A percentile compares a stretch with the other conserved stretches of the same genome.
Evolutionary conservation across 2,888 invertebrate genomes (phyloP).

Genomic region (Philhelius pedissequus): DNA sequence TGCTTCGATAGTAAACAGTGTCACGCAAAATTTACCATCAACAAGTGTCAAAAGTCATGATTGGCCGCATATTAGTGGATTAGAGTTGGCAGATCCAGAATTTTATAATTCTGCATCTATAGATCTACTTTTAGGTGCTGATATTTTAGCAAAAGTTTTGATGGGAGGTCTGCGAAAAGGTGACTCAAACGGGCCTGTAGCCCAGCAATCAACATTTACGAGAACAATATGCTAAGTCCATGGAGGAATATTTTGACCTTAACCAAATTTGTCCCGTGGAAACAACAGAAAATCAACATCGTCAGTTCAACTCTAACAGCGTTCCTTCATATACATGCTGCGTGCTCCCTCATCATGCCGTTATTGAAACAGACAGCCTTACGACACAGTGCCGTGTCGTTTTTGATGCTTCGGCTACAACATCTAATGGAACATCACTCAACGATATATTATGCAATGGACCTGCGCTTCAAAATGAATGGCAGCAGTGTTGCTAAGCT

Average conservation of each 20-base stretch:
- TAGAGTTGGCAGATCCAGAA: conserved; percentile 20
- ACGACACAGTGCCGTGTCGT: conserved; percentile 58
- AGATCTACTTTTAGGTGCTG: conserved; percentile 22
- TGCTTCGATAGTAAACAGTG: not conserved
- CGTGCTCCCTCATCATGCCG: conserved; percentile 56
- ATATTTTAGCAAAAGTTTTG: conserved; percentile 4
- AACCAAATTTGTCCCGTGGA: conserved; percentile 34
- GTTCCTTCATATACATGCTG: not conserved
- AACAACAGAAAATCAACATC: conserved; percentile 42
- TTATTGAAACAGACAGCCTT: conserved; percentile 45
- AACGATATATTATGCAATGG: conserved; percentile 22
- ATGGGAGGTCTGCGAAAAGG: conserved; percentile 13
- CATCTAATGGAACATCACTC: conserved; percentile 25
- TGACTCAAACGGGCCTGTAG: not conserved
- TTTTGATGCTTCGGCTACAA: conserved; percentile 20
- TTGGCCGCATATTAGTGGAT: conserved; percentile 14
- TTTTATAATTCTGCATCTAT: conserved; percentile 12
- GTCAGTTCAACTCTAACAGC: not conserved
- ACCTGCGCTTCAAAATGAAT: conserved; percentile 33
- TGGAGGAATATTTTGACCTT: conserved; percentile 27
- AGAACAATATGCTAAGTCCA: not conserved
- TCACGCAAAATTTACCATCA: not conserved
- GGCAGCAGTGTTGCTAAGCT: conserved; percentile 15
- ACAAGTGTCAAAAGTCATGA: not conserved
- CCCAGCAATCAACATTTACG: not conserved